phyloP scores from a whole-genome alignment of 2,797 vertebrate genomes.

The Limosa lapponica region DNA sequence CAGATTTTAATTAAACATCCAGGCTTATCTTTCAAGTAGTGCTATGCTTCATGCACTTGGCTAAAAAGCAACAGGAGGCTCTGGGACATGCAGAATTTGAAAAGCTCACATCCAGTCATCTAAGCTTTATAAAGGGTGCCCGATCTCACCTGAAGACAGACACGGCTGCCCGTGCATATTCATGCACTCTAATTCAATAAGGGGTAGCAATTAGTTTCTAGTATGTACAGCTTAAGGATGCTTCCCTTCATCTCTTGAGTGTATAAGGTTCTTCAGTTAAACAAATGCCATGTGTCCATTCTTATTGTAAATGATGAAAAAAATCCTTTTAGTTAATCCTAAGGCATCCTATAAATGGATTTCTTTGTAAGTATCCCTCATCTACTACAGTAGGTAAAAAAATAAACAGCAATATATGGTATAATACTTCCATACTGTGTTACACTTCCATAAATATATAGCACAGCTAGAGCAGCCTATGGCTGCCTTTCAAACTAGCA shows the following conservation, averaged over 20 bases:
- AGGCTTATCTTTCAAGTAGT: not conserved
- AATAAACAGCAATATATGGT: not conserved
- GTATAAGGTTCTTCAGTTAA: not conserved
- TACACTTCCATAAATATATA: not conserved
- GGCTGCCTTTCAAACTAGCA: not conserved
- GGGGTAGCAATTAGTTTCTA: not conserved
- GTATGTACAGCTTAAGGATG: not conserved
- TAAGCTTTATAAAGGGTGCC: not conserved
- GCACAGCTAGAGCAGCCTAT: not conserved
- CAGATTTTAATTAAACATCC: not conserved
- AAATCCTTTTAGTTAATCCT: not conserved
- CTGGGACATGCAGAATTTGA: not conserved
- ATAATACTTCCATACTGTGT: not conserved
- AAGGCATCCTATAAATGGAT: not conserved
- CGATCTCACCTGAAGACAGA: not conserved
- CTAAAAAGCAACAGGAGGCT: not conserved
- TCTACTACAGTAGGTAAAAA: not conserved
- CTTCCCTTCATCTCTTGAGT: not conserved
- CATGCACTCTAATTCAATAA: not conserved
- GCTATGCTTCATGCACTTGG: not conserved
- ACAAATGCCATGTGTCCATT: not conserved
- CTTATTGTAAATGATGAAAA: not conserved
- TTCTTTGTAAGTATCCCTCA: not conserved
- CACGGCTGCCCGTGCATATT: rapidly evolving
- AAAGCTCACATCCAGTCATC: not conserved